Evolutionary conservation across 2,888 invertebrate genomes (phyloP), one percentile per base, ranked within the genome.

Genomic region (Aproaerema taeniolella): DNA sequence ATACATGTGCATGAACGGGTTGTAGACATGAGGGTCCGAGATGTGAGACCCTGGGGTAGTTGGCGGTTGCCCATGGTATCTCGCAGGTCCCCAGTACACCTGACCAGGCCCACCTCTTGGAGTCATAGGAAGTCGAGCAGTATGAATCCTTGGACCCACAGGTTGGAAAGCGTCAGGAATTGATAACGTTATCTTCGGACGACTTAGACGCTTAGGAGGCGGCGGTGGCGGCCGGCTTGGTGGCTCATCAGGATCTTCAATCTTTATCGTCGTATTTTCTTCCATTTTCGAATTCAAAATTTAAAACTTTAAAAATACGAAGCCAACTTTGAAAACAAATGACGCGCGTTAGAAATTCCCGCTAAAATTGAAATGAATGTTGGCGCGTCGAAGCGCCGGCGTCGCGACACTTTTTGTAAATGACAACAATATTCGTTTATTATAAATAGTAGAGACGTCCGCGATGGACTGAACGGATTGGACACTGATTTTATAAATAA

Each of bases 401-500:
- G 72, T 64, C 55, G 51, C 55, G 59, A 61, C 57, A 49, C 50
- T 50, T 39, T 42, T 20, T 20, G 8, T 4, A 55, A 60, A 57
- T 61, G 63, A 67, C 62, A 67, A 53, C 47, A 53, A 58, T 58
- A 64, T 64, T 61, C 53, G 49, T 49, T 49, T 44, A 44, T 51
- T 52, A 45, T 39, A 45, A 46, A 44, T 30, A 31, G 43, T 44
- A 53, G 49, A 67, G 61, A 68, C 80, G 79, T 74, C 66, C 75
- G 67, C 68, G 64, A 60, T 56, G 53, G 57, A 52, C 43, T 55
- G 65, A 43, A 51, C 63, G 65, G 67, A 59, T 71, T 80, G 79
- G 74, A 78, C 74, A 79, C 73, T 76, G 76, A 64, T 68, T 71
- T 77, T 86, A 86, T 78, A 83, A 85, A 85, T 85, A 85, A 64